Evolutionary conservation across 2,888 invertebrate species (phyloP).

Genomic region (Sphinx pinastri): DNA sequence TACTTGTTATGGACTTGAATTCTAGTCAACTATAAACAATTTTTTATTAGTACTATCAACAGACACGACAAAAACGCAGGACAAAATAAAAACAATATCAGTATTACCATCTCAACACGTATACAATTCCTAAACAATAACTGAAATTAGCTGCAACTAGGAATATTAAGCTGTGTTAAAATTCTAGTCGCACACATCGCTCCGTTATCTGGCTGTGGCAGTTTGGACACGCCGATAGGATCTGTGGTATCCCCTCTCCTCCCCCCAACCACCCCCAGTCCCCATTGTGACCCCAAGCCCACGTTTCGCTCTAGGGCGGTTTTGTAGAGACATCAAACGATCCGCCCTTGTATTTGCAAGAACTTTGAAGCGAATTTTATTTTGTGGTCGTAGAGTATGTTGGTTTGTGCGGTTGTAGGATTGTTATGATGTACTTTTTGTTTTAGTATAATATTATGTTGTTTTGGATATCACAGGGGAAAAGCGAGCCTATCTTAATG

Average conservation of each 20-base stretch:
- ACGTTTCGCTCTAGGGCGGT: constrained; percentile 45
- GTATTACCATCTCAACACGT: constrained; percentile 15
- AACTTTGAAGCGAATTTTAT: constrained; percentile 59
- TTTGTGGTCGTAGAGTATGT: neutral
- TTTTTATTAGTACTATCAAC: too few species aligned
- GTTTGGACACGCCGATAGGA: constrained; percentile 74
- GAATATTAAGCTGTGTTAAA: constrained; percentile 62
- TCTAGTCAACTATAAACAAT: too few species aligned
- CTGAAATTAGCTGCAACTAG: constrained; percentile 60
- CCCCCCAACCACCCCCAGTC: constrained; percentile 41
- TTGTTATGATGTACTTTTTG: neutral
- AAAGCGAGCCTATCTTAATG: too few species aligned
- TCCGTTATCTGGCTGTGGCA: constrained; percentile 75
- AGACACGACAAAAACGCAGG: neutral
- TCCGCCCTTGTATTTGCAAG: constrained; percentile 64
- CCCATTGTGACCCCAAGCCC: constrained; percentile 30
- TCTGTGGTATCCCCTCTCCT: constrained; percentile 55
- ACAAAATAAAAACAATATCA: neutral
- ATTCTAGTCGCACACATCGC: constrained; percentile 67
- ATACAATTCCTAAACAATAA: constrained; percentile 39
- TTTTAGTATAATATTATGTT: neutral
- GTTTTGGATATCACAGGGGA: neutral
- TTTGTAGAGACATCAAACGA: constrained; percentile 72
- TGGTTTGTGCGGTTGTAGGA: neutral
- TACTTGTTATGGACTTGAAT: too few species aligned